Evolutionary conservation across 2,888 invertebrate species (phyloP), one percentile per base, ranked within the genome.

Genomic region (Nephrotoma guestfalica): DNA sequence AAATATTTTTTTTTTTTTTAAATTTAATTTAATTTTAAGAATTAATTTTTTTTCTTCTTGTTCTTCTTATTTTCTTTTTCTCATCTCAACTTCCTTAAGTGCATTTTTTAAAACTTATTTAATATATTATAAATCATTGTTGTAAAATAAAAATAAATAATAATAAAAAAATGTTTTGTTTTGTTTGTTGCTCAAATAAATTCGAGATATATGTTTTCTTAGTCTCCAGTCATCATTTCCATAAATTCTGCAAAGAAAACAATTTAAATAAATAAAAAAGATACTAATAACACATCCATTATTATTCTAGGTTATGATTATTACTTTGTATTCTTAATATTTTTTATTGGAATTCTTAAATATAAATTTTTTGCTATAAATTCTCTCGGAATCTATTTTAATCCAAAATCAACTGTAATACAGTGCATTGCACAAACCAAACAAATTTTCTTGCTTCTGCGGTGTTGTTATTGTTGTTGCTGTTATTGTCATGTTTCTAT

Each of bases 201-300:
- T 41, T 15, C 42, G 84, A 41, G 41, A 41, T 41, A 84, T 41
- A 47, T 13, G 11, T 47, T 47, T 13, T n/a, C 84, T 92, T 94
- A 95, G 91, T 95, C 95, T 71, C 95, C 95, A 87, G 95, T 95
- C 95, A 95, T 95, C 95, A 95, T 95, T 90, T 94, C 95, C 95
- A 95, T 95, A 92, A 95, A 95, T 91, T 95, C 95, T 95, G 94
- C 88, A 93, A 94, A 87, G 87, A 88, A 88, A 89, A 86, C 87
- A 86, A 87, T 41, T 30, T 30, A 87, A 86, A n/a, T n/a, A 43
- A 86, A 88, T 41, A 51, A 83, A 85, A 83, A 86, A 30, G 1
- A 71, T 71, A 71, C 30, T 30, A 71, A 71, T 9, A 71, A 71
- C 18, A 71, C 15, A 18, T 71, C 18, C 9, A 30, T 71, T 71